phyloP scores from a whole-genome alignment of 2,888 invertebrate species.

The Cepaea hortensis region DNA sequence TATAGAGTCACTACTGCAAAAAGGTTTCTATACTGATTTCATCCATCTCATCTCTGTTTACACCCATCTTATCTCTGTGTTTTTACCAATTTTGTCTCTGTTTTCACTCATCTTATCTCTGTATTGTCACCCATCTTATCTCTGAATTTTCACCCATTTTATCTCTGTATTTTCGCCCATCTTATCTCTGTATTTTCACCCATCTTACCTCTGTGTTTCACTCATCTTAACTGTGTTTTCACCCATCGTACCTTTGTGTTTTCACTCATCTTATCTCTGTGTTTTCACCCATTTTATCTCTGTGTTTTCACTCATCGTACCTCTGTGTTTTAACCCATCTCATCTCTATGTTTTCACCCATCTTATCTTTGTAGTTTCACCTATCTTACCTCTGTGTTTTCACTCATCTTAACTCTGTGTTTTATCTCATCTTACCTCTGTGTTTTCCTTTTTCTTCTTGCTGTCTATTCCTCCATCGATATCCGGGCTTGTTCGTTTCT shows the following conservation, averaged over 20 bases:
- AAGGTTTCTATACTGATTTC: too few species aligned
- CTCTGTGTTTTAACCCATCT: not conserved
- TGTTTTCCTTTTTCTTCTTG: constrained; percentile 69
- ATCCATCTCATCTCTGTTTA: not conserved
- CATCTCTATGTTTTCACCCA: not conserved
- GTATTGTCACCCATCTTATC: not conserved
- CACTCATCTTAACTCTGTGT: not conserved
- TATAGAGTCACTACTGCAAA: too few species aligned
- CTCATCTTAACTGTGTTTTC: not conserved
- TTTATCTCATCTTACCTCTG: constrained; percentile 65
- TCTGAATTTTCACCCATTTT: not conserved
- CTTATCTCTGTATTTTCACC: not conserved
- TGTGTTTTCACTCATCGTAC: not conserved
- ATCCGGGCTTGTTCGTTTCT: constrained; percentile 30
- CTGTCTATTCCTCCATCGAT: constrained; percentile 60
- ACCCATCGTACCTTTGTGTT: not conserved
- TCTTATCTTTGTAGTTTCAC: not conserved
- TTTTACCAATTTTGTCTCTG: not conserved
- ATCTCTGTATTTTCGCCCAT: not conserved
- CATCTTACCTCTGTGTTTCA: not conserved
- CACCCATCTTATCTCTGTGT: not conserved
- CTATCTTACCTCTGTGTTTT: not conserved
- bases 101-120: not conserved
- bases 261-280: not conserved
- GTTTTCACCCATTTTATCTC: not conserved